phyloP scores from a whole-genome alignment of 2,113 vertebrate species.

The Furnarius figulus region DNA sequence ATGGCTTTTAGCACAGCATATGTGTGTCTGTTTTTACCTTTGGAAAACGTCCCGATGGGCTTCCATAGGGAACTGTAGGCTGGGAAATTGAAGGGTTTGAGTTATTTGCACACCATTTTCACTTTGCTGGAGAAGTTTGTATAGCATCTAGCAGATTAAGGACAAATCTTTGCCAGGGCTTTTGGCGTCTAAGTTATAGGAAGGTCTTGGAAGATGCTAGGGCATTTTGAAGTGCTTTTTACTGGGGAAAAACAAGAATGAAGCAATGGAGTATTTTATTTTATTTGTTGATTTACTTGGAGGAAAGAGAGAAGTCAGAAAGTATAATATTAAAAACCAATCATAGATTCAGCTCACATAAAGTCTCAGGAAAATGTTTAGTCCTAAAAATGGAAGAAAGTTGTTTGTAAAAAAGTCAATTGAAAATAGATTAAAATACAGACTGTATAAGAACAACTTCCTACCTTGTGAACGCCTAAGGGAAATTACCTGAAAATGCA shows the following conservation, averaged over 20 bases:
- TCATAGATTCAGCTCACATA: neutral
- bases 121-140: neutral
- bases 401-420: slow-evolving; percentile 8
- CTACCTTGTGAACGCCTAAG: neutral
- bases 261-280: neutral
- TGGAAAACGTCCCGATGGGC: neutral
- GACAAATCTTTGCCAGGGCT: neutral
- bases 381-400: neutral
- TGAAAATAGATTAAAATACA: slow-evolving; percentile 53
- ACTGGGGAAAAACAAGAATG: neutral
- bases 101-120: neutral
- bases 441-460: neutral
- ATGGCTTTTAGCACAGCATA: neutral
- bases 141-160: neutral
- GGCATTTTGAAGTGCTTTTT: neutral
- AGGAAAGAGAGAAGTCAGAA: neutral
- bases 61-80: neutral
- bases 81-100: neutral
- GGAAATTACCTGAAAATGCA: slow-evolving; percentile 53
- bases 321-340: neutral
- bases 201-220: neutral
- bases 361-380: neutral
- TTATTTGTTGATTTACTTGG: neutral
- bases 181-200: neutral
- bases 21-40: neutral